Percentiles rank a stretch among this genome's conserved stretches.
Conservation (phyloP, 2,888 invertebrate genomes). For the Drosophila demipolita region DNA sequence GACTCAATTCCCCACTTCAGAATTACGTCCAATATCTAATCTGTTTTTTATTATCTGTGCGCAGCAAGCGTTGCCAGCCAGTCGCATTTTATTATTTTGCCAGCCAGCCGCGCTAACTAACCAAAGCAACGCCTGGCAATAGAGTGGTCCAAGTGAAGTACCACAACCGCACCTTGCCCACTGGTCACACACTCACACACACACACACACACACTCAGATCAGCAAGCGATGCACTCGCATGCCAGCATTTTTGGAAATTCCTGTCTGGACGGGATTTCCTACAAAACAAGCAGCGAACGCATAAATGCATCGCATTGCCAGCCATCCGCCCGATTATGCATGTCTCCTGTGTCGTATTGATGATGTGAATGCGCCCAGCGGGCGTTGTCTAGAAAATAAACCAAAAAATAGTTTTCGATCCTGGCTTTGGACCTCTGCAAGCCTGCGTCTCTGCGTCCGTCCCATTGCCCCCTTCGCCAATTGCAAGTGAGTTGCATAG, state of each 20-base stretch:
- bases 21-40: slow-evolving; percentile 31
- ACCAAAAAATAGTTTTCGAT: slow-evolving; percentile 58
- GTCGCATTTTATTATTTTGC: slow-evolving; percentile 38
- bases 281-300: slow-evolving; percentile 41
- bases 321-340: slow-evolving; percentile 75
- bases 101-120: slow-evolving; percentile 43
- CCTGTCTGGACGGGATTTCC: slow-evolving; percentile 79
- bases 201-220: slow-evolving; percentile 26
- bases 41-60: slow-evolving; percentile 51
- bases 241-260: slow-evolving; percentile 62
- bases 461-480: neutral
- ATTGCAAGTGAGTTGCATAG: slow-evolving; percentile 59
- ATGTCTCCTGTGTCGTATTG: slow-evolving; percentile 74
- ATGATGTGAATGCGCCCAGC: slow-evolving; percentile 56
- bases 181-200: slow-evolving; percentile 25
- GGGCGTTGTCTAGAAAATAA: slow-evolving; percentile 47
- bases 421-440: slow-evolving; percentile 16
- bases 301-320: slow-evolving; percentile 71
- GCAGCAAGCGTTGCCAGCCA: slow-evolving; percentile 34
- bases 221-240: slow-evolving; percentile 39
- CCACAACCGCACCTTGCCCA: neutral
- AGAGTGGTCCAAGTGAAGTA: slow-evolving; percentile 5
- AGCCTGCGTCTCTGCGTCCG: slow-evolving; percentile 3
- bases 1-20: slow-evolving; percentile 7
- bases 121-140: slow-evolving; percentile 43